Conservation (phyloP, 2,113 vertebrate genomes). For the Psittacula cyanocephala region DNA sequence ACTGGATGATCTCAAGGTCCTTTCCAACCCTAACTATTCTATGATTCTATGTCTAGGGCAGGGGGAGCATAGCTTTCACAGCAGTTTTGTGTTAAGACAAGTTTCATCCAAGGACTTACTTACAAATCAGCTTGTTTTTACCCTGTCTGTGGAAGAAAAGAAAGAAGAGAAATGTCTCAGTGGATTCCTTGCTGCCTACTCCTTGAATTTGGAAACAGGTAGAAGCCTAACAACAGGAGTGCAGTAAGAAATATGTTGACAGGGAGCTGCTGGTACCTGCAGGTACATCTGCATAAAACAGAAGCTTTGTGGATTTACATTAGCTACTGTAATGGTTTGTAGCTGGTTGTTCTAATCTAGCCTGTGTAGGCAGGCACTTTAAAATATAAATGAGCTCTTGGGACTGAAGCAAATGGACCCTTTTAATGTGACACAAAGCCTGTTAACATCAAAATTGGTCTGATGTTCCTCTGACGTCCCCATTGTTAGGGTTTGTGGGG, state of each 20-base stretch:
- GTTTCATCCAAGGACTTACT: neutral
- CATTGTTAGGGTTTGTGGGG: neutral
- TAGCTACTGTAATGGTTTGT: neutral
- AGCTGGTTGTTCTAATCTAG: neutral
- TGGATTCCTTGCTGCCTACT: neutral
- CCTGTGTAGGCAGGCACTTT: neutral
- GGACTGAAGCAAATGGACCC: neutral
- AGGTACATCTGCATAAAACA: neutral
- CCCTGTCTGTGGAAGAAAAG: neutral
- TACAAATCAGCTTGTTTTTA: neutral
- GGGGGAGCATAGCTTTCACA: neutral
- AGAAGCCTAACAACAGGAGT: neutral
- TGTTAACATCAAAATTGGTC: slow-evolving; percentile 44
- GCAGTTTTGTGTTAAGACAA: neutral
- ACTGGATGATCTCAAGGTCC: too few species aligned
- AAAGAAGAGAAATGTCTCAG: neutral
- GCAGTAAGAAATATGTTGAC: neutral
- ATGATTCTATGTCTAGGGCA: too few species aligned
- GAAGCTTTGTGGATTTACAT: neutral
- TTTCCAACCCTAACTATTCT: too few species aligned
- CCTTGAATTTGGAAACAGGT: neutral
- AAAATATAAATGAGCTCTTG: slow-evolving; percentile 13
- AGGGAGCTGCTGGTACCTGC: neutral
- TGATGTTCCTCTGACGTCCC: slow-evolving; percentile 33
- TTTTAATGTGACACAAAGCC: neutral